These are phyloP conservation scores for Pseudomugil tenellus DNA, from an alignment of 2,797 vertebrate species.

Conservation along the genomic window DNA sequence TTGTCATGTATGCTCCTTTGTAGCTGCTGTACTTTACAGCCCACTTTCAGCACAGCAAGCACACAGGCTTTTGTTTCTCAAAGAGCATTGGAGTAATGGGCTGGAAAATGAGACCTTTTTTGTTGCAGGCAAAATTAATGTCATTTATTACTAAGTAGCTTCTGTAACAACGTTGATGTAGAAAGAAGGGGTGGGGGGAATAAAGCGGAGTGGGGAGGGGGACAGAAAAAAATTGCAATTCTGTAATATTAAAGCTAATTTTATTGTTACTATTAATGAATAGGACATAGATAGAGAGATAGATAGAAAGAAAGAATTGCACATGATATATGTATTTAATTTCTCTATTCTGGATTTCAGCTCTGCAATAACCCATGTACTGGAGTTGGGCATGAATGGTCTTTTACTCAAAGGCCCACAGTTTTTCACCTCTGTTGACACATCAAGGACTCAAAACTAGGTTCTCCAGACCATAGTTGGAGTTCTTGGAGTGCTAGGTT, in stretches of 20 bases:
- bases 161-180: slow-evolving; percentile 37
- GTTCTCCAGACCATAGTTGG: too few species aligned
- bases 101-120: slow-evolving; percentile 78
- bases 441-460: too few species aligned
- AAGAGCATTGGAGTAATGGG: slow-evolving; percentile 70
- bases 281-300: too few species aligned
- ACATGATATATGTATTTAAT: too few species aligned
- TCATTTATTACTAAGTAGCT: slow-evolving; percentile 78
- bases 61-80: slow-evolving; percentile 64
- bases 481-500: too few species aligned
- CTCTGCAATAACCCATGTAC: too few species aligned
- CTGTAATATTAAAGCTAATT: slow-evolving; percentile 37
- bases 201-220: not conserved
- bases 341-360: too few species aligned
- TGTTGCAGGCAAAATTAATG: slow-evolving; percentile 67
- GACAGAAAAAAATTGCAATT: slow-evolving; percentile 25
- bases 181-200: slow-evolving; percentile 1
- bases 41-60: slow-evolving; percentile 51
- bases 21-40: slow-evolving; percentile 57
- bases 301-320: too few species aligned
- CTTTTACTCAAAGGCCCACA: too few species aligned
- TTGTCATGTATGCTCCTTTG: slow-evolving; percentile 42
- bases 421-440: too few species aligned
- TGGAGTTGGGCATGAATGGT: too few species aligned
- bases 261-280: too few species aligned